Evolutionary conservation across 37 sponge, comb jelly and placozoan genomes (phyloP), one percentile per base, ranked within the genome.

Genomic region (Oopsacas minuta): DNA sequence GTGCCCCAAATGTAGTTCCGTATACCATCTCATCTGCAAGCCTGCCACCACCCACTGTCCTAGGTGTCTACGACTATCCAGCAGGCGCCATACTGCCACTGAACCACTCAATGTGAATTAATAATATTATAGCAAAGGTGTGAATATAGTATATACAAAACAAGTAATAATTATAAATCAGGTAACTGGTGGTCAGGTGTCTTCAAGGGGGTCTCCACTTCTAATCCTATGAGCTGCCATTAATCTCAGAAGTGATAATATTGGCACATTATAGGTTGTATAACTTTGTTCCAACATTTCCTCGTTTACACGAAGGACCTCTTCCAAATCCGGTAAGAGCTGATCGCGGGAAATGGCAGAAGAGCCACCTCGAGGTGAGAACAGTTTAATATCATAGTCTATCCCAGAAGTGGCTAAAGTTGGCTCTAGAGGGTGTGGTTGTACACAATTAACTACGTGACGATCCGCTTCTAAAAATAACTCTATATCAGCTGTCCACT

Each of bases 371-470:
- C 38, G 37, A 0, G 94, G 94, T 46, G 92, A 87, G 93, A 93
- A 94, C 1, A 94, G 52, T 87, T 94, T 94, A 5, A 94, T 53
- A 36, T 94, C 85, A 42, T 94, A 91, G 84, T 94, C 94, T 30
- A 94, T 92, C 15, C 94, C 94, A 88, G 93, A 92, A 34, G 94
- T 90, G 20, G 94, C 94, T 28, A 94, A 37, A 36, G 87, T 93
- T 90, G 85, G 20, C 52, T 10, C 36, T 34, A 32, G 36, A 23
- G 97, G 97, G 52, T 96, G 94, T 17, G 97, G 97, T 75, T 96
- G 97, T 25, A 96, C 82, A 39, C 97, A 96, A 90, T 96, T 96
- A 34, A 96, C 97, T 17, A 96, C 92, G 37, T 89, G 89, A 36
- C 88, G 82, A 82, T 96, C 97, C 15, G 88, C 97, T 0, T 82